Conservation (phyloP, 2,888 invertebrate genomes). For the Synanthedon myopaeformis region DNA sequence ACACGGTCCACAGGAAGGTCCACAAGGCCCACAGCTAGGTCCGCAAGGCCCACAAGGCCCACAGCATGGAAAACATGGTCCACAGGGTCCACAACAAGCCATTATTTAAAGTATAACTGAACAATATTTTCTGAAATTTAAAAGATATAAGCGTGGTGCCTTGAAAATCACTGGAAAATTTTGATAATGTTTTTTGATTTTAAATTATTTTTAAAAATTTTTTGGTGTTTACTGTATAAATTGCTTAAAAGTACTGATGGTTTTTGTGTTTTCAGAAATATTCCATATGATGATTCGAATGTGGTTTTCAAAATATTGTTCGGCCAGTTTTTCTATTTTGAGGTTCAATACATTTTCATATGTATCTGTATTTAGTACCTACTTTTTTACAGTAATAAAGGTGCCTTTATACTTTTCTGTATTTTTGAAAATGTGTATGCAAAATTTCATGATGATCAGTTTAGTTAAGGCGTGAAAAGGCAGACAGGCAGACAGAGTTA, state of each 20-base stretch:
- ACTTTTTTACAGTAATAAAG: too few species aligned
- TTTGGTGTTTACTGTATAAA: constrained; percentile 12
- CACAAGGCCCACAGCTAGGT: not conserved
- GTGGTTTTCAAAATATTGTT: too few species aligned
- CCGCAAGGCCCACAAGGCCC: constrained; percentile 2
- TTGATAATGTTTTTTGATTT: not conserved
- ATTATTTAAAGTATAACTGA: constrained; percentile 10
- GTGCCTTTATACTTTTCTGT: too few species aligned
- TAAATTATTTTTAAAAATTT: constrained; percentile 1
- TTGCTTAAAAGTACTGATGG: constrained; percentile 12
- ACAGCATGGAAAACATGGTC: constrained; percentile 9
- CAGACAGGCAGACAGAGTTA: too few species aligned
- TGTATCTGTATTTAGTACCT: too few species aligned
- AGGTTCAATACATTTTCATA: too few species aligned
- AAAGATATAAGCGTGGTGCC: constrained; percentile 10
- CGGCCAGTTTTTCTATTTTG: too few species aligned
- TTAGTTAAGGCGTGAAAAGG: too few species aligned
- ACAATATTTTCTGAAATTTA: not conserved
- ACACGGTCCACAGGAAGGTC: constrained; percentile 2
- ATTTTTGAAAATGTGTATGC: too few species aligned
- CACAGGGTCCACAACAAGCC: constrained; percentile 14
- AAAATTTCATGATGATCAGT: too few species aligned
- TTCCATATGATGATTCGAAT: not conserved
- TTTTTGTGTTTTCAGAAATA: constrained; percentile 6
- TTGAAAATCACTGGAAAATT: constrained; percentile 5